These are phyloP conservation scores for Pipa parva DNA, from an alignment of 2,113 vertebrate genomes.

Conservation along the genomic window DNA sequence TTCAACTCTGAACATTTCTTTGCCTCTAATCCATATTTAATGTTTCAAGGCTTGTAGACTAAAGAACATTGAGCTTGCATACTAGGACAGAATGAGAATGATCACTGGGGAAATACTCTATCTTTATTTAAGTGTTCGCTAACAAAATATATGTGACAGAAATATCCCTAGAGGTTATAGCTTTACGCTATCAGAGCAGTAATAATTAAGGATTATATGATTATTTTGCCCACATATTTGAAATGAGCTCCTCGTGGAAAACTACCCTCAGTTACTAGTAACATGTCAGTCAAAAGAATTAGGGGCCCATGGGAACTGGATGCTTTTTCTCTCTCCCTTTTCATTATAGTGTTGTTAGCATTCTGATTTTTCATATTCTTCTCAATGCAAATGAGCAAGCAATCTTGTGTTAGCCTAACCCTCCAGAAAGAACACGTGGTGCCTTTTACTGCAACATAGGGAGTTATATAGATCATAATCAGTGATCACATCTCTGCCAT, in stretches of 20 bases:
- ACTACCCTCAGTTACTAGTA: conserved; percentile 57
- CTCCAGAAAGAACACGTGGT: conserved; percentile 66
- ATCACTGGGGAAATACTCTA: conserved; percentile 63
- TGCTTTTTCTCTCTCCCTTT: conserved; percentile 64
- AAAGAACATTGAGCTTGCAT: conserved; percentile 70
- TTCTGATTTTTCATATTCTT: conserved; percentile 63
- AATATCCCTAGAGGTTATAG: conserved; percentile 61
- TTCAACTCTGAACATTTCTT: conserved; percentile 74
- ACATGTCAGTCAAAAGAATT: conserved; percentile 69
- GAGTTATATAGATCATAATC: conserved; percentile 72
- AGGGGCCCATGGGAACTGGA: conserved; percentile 59
- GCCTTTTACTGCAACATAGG: conserved; percentile 59
- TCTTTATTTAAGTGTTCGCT: conserved; percentile 45
- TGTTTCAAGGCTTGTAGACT: conserved; percentile 72
- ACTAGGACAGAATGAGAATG: conserved; percentile 74
- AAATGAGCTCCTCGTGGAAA: conserved; percentile 58
- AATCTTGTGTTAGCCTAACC: conserved; percentile 69
- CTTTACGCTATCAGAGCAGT: conserved; percentile 70
- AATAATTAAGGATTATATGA: conserved; percentile 76
- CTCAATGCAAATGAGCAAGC: conserved; percentile 68
- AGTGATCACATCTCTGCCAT: conserved; percentile 75
- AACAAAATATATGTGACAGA: conserved; percentile 65
- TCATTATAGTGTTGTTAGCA: conserved; percentile 61
- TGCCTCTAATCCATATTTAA: conserved; percentile 79
- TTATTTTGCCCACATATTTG: conserved; percentile 75